Percentiles rank a stretch among this genome's conserved stretches.
Conservation (phyloP, 2,797 vertebrate species). For the Cossypha niveicapilla region DNA sequence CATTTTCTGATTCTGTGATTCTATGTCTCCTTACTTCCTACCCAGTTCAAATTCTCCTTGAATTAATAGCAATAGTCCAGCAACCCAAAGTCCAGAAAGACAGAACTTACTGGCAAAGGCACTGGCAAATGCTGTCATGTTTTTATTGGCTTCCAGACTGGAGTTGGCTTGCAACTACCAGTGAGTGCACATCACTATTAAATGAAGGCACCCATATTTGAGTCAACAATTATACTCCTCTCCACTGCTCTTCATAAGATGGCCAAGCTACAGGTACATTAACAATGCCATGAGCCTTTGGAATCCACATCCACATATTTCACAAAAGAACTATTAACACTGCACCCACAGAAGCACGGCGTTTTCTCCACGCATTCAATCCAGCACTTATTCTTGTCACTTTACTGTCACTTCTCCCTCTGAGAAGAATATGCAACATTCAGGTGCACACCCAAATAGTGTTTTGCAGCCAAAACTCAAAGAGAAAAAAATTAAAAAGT, state of each 20-base stretch:
- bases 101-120: background rate
- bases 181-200: background rate
- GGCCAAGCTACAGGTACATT: background rate
- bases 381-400: background rate
- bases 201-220: background rate
- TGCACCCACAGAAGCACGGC: accelerated
- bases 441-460: background rate
- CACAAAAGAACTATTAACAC: background rate
- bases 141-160: background rate
- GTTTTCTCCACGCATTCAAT: background rate
- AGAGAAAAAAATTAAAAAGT: background rate
- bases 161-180: background rate
- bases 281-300: background rate
- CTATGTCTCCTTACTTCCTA: background rate
- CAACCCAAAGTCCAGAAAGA: background rate
- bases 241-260: background rate
- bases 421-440: background rate
- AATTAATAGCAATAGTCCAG: background rate
- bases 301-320: background rate
- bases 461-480: background rate
- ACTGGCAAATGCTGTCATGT: background rate
- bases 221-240: background rate
- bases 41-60: background rate
- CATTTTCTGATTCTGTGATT: background rate
- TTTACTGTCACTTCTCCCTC: background rate